Evolutionary conservation across 92 coral and sea anemone species (phyloP).

Genomic region (Zoanthus solanderi): DNA sequence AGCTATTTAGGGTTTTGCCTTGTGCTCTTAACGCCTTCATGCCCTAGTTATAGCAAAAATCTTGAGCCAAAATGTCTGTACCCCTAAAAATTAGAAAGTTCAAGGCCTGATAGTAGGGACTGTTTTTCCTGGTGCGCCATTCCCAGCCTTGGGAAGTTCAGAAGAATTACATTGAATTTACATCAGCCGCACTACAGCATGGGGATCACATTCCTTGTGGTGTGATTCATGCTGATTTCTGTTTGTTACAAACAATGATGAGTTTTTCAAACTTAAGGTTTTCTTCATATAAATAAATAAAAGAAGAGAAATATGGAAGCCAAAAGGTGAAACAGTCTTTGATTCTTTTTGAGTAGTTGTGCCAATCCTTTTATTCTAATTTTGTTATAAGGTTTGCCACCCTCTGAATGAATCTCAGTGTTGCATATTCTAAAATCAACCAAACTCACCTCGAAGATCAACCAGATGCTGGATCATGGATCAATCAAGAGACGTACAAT

Average conservation of each 20-base stretch:
- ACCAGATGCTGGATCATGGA: too few relatives aligned
- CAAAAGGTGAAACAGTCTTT: neutral
- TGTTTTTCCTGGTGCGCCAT: too few relatives aligned
- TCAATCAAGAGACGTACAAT: too few relatives aligned
- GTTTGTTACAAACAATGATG: neutral
- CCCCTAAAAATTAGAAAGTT: too few relatives aligned
- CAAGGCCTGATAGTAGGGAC: too few relatives aligned
- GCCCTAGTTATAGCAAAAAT: too few relatives aligned
- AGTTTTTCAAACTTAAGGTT: neutral
- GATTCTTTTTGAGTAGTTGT: neutral
- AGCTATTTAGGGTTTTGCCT: too few relatives aligned
- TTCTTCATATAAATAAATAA: neutral
- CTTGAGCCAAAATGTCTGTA: too few relatives aligned
- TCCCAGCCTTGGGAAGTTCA: too few relatives aligned
- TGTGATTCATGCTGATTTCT: neutral
- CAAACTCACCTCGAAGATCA: too few relatives aligned
- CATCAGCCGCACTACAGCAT: neutral
- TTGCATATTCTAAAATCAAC: too few relatives aligned
- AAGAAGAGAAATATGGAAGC: neutral
- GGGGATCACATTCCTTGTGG: neutral
- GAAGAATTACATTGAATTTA: neutral
- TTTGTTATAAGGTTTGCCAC: neutral
- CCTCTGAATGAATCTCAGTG: neutral
- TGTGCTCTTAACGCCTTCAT: too few relatives aligned
- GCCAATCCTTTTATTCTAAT: neutral